These are phyloP conservation scores for Uromys caudimaculatus DNA, from an alignment of 2,797 vertebrate genomes.

Conservation along the genomic window DNA sequence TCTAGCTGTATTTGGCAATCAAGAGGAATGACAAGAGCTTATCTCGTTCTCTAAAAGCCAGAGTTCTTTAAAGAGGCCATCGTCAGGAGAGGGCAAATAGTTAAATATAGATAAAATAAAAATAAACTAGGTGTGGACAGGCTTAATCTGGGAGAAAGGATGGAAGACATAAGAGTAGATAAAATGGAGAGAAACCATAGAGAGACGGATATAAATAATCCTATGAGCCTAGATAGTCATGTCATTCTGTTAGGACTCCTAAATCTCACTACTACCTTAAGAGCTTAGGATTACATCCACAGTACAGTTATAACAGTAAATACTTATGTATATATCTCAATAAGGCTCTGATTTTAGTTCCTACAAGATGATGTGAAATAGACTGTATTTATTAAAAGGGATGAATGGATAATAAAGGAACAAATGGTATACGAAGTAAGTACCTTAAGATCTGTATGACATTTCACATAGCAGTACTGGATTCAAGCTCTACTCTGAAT, in stretches of 20 bases:
- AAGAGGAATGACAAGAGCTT: not conserved
- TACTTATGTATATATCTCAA: not conserved
- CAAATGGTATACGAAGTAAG: not conserved
- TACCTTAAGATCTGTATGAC: rapidly evolving
- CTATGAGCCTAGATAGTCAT: too few species aligned
- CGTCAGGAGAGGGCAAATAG: not conserved
- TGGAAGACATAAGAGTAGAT: not conserved
- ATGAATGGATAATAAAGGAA: not conserved
- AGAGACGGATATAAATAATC: too few species aligned
- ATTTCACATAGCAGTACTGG: not conserved
- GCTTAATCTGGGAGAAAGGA: not conserved
- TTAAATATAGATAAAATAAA: not conserved
- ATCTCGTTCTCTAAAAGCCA: not conserved
- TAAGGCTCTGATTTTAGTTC: not conserved
- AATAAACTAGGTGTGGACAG: not conserved
- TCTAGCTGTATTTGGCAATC: not conserved
- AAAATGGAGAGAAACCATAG: too few species aligned
- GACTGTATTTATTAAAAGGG: not conserved
- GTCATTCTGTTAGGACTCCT: not conserved
- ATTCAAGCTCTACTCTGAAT: not conserved
- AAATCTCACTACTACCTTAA: not conserved
- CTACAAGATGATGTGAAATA: not conserved
- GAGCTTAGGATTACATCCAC: rapidly evolving
- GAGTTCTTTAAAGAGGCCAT: not conserved
- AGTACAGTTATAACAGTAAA: not conserved